Conservation (phyloP, 2,797 vertebrate genomes). For the Masticophis lateralis region DNA sequence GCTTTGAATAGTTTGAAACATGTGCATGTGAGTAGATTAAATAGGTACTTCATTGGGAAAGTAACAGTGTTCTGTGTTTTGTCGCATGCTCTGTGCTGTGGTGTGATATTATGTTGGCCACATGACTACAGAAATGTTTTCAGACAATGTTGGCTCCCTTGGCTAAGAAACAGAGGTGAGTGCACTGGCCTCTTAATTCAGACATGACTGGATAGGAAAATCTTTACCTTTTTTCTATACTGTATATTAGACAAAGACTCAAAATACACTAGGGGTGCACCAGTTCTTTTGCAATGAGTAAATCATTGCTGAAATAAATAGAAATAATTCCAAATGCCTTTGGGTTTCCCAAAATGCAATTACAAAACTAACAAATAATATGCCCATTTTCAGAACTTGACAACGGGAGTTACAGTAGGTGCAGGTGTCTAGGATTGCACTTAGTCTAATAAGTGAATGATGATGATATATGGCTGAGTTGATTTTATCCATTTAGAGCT, state of each 20-base stretch:
- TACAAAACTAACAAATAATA: not conserved
- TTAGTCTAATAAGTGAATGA: not conserved
- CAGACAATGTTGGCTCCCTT: not conserved
- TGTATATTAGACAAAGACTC: not conserved
- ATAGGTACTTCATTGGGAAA: not conserved
- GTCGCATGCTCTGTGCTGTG: not conserved
- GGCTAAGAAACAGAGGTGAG: not conserved
- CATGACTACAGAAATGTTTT: not conserved
- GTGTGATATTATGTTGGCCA: not conserved
- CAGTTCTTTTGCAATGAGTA: not conserved
- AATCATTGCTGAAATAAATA: not conserved
- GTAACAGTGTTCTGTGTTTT: not conserved
- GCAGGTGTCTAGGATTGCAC: not conserved
- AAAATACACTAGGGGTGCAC: not conserved
- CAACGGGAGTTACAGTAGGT: not conserved
- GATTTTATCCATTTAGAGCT: not conserved
- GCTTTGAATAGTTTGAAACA: not conserved
- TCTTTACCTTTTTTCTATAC: not conserved
- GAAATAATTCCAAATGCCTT: constrained; percentile 1
- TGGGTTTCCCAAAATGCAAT: constrained; percentile 5
- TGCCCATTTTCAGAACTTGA: not conserved
- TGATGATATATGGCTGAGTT: not conserved
- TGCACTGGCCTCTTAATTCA: not conserved
- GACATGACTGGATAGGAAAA: not conserved
- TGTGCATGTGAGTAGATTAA: not conserved